Conservation (phyloP, 2,113 vertebrate species). For the Pelecanus crispus region DNA sequence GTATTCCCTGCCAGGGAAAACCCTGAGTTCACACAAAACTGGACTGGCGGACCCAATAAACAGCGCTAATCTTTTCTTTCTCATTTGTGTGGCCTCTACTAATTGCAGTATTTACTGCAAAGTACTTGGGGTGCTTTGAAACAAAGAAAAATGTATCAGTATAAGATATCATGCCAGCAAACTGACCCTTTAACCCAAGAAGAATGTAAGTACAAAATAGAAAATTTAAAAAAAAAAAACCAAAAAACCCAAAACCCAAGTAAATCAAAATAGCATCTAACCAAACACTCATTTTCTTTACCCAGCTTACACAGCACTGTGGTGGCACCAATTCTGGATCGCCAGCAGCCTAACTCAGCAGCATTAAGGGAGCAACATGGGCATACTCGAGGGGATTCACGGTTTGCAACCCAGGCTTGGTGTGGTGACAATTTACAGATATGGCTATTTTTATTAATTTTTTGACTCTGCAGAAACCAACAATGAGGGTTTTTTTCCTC, state of each 20-base stretch:
- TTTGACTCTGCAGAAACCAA: not conserved
- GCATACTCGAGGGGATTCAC: accelerated
- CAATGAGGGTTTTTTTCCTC: not conserved
- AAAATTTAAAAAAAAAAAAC: not conserved
- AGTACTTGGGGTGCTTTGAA: not conserved
- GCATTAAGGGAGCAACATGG: accelerated
- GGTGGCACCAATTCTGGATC: accelerated
- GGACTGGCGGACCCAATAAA: not conserved
- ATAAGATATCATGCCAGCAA: not conserved
- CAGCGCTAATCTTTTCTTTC: not conserved
- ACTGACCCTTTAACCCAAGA: not conserved
- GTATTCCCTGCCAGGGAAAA: not conserved
- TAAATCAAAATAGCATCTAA: not conserved
- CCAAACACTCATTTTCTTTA: not conserved
- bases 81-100: not conserved
- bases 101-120: not conserved
- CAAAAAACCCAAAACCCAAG: not conserved
- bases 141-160: not conserved
- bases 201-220: not conserved
- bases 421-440: not conserved
- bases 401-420: not conserved
- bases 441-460: not conserved
- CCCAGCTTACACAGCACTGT: not conserved
- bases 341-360: not conserved
- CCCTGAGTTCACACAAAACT: not conserved